These are phyloP conservation scores for Polyommatus iphigenia DNA, from an alignment of 2,888 invertebrate genomes.

Conservation along the genomic window DNA sequence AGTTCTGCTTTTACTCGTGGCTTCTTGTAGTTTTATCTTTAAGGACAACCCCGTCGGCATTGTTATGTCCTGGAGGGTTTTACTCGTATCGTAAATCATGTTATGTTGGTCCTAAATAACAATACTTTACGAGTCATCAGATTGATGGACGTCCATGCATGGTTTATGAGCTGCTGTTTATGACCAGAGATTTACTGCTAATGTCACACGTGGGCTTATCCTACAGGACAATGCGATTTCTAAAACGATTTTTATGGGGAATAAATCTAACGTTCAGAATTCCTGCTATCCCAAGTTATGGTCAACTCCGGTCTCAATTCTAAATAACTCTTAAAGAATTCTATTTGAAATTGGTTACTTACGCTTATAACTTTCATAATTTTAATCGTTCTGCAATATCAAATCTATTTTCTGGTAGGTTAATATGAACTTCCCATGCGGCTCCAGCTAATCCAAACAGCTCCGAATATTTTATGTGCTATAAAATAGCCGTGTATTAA, in stretches of 20 bases:
- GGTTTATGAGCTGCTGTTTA: slow-evolving; percentile 68
- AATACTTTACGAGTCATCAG: slow-evolving; percentile 70
- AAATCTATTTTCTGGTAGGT: background rate
- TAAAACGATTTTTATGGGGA: background rate
- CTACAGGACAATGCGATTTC: background rate
- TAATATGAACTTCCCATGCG: background rate
- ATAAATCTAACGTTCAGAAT: background rate
- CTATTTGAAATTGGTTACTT: too few species aligned
- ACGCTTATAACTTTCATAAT: background rate
- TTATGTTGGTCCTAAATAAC: slow-evolving; percentile 77
- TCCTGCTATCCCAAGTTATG: background rate
- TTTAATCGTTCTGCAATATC: background rate
- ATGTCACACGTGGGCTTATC: slow-evolving; percentile 50
- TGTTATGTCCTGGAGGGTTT: slow-evolving; percentile 45
- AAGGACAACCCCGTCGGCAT: background rate
- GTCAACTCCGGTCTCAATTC: background rate
- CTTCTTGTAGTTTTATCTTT: background rate
- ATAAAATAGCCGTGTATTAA: slow-evolving; percentile 13
- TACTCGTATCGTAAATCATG: slow-evolving; percentile 74
- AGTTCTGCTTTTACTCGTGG: background rate
- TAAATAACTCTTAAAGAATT: too few species aligned
- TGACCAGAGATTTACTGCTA: slow-evolving; percentile 68
- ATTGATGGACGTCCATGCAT: slow-evolving; percentile 67
- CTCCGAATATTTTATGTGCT: background rate
- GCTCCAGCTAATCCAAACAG: background rate